Percentiles rank a stretch among this genome's conserved stretches.
Conservation (phyloP, 2,888 invertebrate genomes). For the Eupithecia abbreviata region DNA sequence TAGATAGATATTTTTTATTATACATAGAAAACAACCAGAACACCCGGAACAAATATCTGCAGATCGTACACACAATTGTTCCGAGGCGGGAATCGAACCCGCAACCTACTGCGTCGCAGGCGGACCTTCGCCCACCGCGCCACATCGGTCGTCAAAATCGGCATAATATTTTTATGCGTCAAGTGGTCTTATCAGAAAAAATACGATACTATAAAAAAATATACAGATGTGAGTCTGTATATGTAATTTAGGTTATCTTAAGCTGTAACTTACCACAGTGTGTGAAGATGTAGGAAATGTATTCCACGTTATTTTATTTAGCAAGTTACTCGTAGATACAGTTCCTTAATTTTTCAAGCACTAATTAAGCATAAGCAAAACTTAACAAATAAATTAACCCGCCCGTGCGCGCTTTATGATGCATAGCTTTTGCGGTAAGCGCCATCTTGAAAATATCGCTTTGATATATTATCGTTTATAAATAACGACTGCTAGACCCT, state of each 20-base stretch:
- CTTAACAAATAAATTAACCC: conserved; percentile 41
- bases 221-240: background rate
- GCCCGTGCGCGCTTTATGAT: conserved; percentile 52
- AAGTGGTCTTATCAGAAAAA: too few species aligned
- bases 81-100: too few species aligned
- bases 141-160: too few species aligned
- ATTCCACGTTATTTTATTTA: background rate
- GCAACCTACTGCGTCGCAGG: too few species aligned
- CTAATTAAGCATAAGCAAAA: conserved; percentile 18
- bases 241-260: background rate
- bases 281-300: background rate
- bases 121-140: too few species aligned
- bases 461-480: conserved; percentile 84
- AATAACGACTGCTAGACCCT: conserved; percentile 80
- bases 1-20: too few species aligned
- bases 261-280: background rate
- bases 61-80: too few species aligned
- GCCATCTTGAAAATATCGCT: conserved; percentile 82
- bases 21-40: too few species aligned
- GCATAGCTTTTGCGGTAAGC: conserved; percentile 69
- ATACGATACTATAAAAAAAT: too few species aligned
- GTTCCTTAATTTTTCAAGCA: background rate
- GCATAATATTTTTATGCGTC: background rate
- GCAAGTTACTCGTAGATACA: background rate
- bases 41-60: too few species aligned